phyloP scores from a whole-genome alignment of 2,113 vertebrate genomes.

The Corythoichthys haematopterus region DNA sequence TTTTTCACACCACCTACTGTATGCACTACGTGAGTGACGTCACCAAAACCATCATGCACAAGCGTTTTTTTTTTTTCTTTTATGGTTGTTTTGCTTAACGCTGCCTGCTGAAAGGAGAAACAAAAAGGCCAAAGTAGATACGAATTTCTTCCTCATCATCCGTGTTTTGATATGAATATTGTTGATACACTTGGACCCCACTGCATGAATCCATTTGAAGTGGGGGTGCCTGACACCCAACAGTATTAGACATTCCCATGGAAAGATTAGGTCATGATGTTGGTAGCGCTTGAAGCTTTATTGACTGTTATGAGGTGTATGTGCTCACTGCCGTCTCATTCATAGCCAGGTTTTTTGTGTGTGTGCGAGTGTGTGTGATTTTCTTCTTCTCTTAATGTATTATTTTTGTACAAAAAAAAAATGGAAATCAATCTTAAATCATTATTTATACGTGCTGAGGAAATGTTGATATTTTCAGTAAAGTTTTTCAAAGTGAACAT shows the following conservation, averaged over 20 bases:
- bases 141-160: neutral
- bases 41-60: neutral
- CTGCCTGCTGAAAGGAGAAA: neutral
- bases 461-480: constrained; percentile 78
- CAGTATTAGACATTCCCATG: constrained; percentile 12
- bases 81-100: neutral
- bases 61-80: neutral
- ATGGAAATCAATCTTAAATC: constrained; percentile 80
- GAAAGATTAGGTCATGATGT: constrained; percentile 71
- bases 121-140: neutral
- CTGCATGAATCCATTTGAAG: constrained; percentile 42
- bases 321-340: constrained; percentile 55
- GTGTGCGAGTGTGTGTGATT: constrained; percentile 61
- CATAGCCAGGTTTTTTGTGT: constrained; percentile 51
- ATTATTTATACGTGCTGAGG: constrained; percentile 83
- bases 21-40: constrained; percentile 5
- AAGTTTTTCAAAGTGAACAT: constrained; percentile 65
- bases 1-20: neutral
- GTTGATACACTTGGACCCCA: constrained; percentile 4
- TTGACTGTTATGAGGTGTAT: constrained; percentile 58
- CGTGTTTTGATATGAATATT: constrained; percentile 4
- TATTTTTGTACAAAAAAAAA: constrained; percentile 81
- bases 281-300: constrained; percentile 45
- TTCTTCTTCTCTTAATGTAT: constrained; percentile 75
- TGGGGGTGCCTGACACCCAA: constrained; percentile 1